Evolutionary conservation across 2,797 vertebrate genomes (phyloP), one percentile per base, ranked within the genome.

Genomic region (Acrossocheilus wenchowensis): DNA sequence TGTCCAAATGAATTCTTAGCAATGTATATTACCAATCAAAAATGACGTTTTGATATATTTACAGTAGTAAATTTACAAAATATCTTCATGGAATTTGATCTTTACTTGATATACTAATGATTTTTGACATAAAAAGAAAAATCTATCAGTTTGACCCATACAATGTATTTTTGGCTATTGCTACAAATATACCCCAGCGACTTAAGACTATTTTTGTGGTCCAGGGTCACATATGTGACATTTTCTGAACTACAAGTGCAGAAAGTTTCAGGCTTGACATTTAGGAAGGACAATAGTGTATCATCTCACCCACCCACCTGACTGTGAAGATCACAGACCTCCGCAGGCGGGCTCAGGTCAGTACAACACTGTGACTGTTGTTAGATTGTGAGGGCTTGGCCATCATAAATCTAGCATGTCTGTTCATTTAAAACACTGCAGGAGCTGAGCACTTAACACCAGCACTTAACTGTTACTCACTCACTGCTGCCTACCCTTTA

Each of bases 391-490:
- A 83, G 69, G 82, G 54, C 71, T 62, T 75, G 72, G 78, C 74
- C 83, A 60, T 85, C 75, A 85, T 85, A 71, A 78, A 85, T 85
- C 77, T 78, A 21, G 45, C 57, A 19, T 84, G 82, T 39, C 73
- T 52, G 14, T 45, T 68, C 23, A 48, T 68, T 84, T 66, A 50
- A 43, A 79, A 72, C 64, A 43, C 64, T 23, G 48, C 66, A 72
- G 39, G n/a, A 74, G 89, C 90, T 88, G 86, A 41, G 87, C 92
- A 74, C 77, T 71, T 84, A 88, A 89, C 85, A 1, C 66, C 48
- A 91, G 84, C 87, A 87, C 84, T 6, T 81, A 75, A 83, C 88
- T 79, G 88, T 88, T 86, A 74, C 69, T 77, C 78, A 69, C 36
- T 85, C 64, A 23, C n/a, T 11, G 48, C 64, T 78, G 45, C 75